Evolutionary conservation across 2,113 vertebrate species (phyloP).

Genomic region (Phylloscopus whistleri): DNA sequence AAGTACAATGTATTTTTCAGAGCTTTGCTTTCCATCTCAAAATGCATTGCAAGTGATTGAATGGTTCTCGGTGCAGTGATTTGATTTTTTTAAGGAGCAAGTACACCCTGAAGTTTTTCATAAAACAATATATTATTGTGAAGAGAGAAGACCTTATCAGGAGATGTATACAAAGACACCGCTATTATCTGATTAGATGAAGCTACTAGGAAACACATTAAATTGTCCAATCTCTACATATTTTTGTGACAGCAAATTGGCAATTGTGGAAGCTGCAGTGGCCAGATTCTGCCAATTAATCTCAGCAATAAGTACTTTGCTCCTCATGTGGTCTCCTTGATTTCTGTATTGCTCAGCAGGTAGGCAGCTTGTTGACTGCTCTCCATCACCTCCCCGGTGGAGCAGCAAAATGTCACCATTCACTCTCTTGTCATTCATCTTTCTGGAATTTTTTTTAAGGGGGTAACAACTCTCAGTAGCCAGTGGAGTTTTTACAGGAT

Average conservation of each 20-base stretch:
- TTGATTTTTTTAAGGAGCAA: background rate
- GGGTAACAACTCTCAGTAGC: background rate
- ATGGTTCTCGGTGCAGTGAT: background rate
- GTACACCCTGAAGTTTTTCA: background rate
- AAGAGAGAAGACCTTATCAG: background rate
- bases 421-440: background rate
- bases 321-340: slow-evolving; percentile 3
- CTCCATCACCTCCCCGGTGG: background rate
- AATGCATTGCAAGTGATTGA: background rate
- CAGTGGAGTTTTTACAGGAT: background rate
- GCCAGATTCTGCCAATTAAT: slow-evolving; percentile 37
- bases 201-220: background rate
- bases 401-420: slow-evolving; percentile 24
- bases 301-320: background rate
- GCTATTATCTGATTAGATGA: background rate
- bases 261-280: background rate
- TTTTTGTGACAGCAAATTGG: background rate
- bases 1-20: background rate
- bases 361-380: slow-evolving; percentile 30
- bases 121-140: background rate
- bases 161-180: background rate
- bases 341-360: slow-evolving; percentile 32
- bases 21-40: background rate
- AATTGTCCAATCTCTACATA: background rate
- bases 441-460: background rate